phyloP scores from a whole-genome alignment of 1,140 invertebrate genomes.

The Orussus abietinus region DNA sequence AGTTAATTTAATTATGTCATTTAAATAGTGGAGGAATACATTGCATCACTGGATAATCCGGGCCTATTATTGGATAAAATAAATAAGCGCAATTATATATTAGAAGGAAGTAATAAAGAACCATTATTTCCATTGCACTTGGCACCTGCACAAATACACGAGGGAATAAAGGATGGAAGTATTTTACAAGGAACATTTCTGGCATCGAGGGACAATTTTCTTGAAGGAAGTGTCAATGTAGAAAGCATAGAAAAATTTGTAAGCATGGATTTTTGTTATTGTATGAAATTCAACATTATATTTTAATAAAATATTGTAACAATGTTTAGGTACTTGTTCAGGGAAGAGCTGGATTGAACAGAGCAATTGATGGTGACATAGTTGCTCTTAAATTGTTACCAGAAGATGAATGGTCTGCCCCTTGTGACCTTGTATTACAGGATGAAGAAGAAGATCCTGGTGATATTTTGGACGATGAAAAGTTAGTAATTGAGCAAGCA shows the following conservation, averaged over 20 bases:
- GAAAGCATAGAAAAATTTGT: conserved; percentile 73
- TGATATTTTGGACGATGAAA: conserved; percentile 65
- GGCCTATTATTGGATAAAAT: conserved; percentile 76
- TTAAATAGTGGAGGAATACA: conserved; percentile 44
- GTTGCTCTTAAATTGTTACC: conserved; percentile 91
- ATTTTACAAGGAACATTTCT: conserved; percentile 81
- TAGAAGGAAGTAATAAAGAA: conserved; percentile 61
- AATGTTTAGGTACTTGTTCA: conserved; percentile 77
- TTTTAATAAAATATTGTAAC: conserved; percentile 12
- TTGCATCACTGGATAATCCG: conserved; percentile 47
- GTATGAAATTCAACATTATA: conserved; percentile 10
- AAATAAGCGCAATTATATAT: conserved; percentile 61
- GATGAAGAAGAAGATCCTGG: conserved; percentile 73
- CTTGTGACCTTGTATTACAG: conserved; percentile 79
- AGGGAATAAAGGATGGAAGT: conserved; percentile 75
- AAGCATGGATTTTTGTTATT: conserved; percentile 34
- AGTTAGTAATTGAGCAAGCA: conserved; percentile 46
- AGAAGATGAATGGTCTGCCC: conserved; percentile 83
- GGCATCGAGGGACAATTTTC: conserved; percentile 86
- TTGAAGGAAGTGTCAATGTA: conserved; percentile 88
- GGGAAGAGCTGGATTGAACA: conserved; percentile 83
- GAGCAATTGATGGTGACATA: conserved; percentile 93
- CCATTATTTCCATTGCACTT: conserved; percentile 83
- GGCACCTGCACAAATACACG: conserved; percentile 68
- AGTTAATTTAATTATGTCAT: conserved; percentile 21